These are phyloP conservation scores for Halichoerus grypus DNA, from an alignment of 2,113 vertebrate genomes.

Conservation along the genomic window DNA sequence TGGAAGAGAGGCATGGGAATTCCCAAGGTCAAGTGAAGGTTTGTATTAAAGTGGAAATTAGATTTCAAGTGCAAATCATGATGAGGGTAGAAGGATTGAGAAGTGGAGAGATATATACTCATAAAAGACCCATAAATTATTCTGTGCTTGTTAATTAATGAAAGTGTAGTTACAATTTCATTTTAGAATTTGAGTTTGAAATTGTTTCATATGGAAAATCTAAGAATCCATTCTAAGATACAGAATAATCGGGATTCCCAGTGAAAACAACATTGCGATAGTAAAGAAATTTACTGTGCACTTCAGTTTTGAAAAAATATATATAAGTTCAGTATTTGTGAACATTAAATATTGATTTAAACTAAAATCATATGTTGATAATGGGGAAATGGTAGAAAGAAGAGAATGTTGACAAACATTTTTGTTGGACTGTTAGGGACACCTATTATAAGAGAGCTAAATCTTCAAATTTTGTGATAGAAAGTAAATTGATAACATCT, in stretches of 20 bases:
- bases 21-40: not conserved
- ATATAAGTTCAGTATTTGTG: not conserved
- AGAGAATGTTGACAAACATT: not conserved
- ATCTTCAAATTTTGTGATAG: not conserved
- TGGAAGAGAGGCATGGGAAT: too few species aligned
- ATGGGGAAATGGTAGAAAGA: not conserved
- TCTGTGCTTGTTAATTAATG: not conserved
- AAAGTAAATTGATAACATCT: not conserved
- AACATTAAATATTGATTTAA: not conserved
- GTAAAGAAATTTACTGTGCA: not conserved
- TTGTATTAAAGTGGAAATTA: not conserved
- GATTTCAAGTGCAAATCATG: not conserved
- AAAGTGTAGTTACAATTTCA: not conserved
- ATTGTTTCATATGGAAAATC: not conserved
- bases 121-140: not conserved
- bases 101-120: not conserved
- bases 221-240: not conserved
- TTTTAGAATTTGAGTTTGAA: not conserved
- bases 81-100: rapidly evolving
- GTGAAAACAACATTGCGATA: not conserved
- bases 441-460: not conserved
- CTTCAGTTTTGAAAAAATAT: not conserved
- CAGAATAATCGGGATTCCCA: not conserved
- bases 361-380: not conserved
- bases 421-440: not conserved